Percentiles rank a stretch among this genome's conserved stretches.
Conservation (phyloP, 2,888 invertebrate species). For the Hypsopygia costalis region DNA sequence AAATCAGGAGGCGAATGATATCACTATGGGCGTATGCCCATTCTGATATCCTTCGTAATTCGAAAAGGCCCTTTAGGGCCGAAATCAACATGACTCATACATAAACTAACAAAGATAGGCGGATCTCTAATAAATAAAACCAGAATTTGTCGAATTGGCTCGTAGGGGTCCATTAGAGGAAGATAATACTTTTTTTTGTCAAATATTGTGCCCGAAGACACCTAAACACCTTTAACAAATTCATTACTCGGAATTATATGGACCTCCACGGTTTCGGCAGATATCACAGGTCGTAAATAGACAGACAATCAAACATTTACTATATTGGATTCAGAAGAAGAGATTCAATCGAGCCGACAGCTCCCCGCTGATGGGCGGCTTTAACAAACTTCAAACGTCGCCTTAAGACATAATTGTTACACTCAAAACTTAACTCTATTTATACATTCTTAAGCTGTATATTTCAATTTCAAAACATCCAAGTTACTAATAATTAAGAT, state of each 20-base stretch:
- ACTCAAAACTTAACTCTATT: not conserved
- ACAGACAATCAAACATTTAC: constrained; percentile 11
- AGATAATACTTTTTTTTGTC: not conserved
- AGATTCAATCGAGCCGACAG: constrained; percentile 57
- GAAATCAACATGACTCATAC: not conserved
- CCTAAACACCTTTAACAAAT: constrained; percentile 7
- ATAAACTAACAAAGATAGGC: not conserved
- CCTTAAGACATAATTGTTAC: not conserved
- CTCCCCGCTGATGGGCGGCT: constrained; percentile 37
- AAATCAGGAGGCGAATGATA: no score
- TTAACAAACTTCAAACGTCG: not conserved
- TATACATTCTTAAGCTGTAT: no score
- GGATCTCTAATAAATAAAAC: not conserved
- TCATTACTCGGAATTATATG: constrained; percentile 7
- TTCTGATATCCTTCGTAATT: no score
- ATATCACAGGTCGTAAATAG: constrained; percentile 8
- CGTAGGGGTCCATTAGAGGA: not conserved
- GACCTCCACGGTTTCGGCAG: constrained; percentile 7
- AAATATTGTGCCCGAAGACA: constrained; percentile 8
- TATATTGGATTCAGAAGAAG: constrained; percentile 42
- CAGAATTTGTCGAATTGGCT: not conserved
- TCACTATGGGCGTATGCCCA: no score
- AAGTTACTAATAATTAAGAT: no score
- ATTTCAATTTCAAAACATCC: no score
- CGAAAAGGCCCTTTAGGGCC: no score